Conservation (phyloP, 2,888 invertebrate species). For the Xestia rhomboidea region DNA sequence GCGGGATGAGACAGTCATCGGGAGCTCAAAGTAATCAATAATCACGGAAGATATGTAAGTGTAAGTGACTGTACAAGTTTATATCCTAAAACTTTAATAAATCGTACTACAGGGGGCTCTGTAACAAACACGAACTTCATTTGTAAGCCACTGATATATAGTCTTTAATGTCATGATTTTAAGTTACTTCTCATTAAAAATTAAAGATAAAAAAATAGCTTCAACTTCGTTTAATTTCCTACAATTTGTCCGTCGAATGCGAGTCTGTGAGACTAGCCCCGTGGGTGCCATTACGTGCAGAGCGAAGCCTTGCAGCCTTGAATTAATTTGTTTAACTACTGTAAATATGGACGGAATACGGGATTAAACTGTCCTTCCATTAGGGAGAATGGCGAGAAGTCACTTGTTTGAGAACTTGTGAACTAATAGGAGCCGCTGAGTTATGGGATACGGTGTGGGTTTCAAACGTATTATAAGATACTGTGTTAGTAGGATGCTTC, state of each 20-base stretch:
- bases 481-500: not conserved
- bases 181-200: conserved; percentile 8
- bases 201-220: conserved; percentile 30
- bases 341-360: conserved; percentile 55
- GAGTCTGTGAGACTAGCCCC: conserved; percentile 36
- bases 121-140: not conserved
- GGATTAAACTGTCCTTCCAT: conserved; percentile 49
- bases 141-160: not conserved
- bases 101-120: too few species aligned
- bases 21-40: too few species aligned
- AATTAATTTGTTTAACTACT: conserved; percentile 64
- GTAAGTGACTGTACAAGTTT: too few species aligned
- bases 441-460: conserved; percentile 8
- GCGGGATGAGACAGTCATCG: too few species aligned
- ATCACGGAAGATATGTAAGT: too few species aligned
- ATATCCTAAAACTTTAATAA: not conserved
- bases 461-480: not conserved
- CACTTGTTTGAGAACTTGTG: conserved; percentile 41
- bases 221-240: conserved; percentile 42
- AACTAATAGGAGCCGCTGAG: conserved; percentile 31
- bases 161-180: not conserved
- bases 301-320: conserved; percentile 45
- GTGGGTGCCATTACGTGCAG: conserved; percentile 40
- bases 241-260: conserved; percentile 51
- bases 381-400: conserved; percentile 44